Evolutionary conservation across 2,797 vertebrate genomes (phyloP), one percentile per base, ranked within the genome.

Genomic region (Peromyscus melanophrys): DNA sequence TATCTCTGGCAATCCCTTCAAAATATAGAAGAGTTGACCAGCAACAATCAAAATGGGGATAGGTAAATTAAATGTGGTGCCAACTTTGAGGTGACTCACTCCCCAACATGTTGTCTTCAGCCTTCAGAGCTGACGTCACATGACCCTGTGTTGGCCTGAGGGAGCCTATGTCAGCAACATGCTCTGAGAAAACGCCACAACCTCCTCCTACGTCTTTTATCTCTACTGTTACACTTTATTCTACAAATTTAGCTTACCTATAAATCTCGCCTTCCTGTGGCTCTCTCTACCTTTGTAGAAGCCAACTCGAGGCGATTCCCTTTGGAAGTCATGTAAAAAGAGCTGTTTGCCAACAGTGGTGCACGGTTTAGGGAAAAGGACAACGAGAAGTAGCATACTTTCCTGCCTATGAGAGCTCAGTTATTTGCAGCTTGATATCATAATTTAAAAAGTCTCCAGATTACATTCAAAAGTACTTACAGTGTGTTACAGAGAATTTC

Each of bases 291-390:
- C 43, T 95, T 76, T 71, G 43, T 84, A 82, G 69, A 90, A 80
- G 76, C 21, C n/a, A n/a, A 96, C n/a, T 57, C 46, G 52, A 77
- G 27, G 19, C 10, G 73, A 49, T 57, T 55, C 31, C 25, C 16
- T 63, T 88, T 63, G 67, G 90, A 87, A 97, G 21, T 19, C 17
- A 29, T 37, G 77, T 91, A 81, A 94, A 90, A 65, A 88, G 34
- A 83, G 81, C 52, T 69, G 6, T 89, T 46, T 73, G 46, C 61
- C 59, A 86, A 86, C 17, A 78, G 76, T 7, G n/a, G 6, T 59
- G 55, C 29, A 19, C 52, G 73, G 59, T 83, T 83, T 59, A 77
- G 9, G 59, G 46, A 57, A 95, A 16, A 89, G 3, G 4, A 89
- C 37, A 86, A 75, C 21, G 49, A 92, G 89, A 96, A 34, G 12